Evolutionary conservation across 2,888 invertebrate species (phyloP).

Genomic region (Geotrupes spiniger): DNA sequence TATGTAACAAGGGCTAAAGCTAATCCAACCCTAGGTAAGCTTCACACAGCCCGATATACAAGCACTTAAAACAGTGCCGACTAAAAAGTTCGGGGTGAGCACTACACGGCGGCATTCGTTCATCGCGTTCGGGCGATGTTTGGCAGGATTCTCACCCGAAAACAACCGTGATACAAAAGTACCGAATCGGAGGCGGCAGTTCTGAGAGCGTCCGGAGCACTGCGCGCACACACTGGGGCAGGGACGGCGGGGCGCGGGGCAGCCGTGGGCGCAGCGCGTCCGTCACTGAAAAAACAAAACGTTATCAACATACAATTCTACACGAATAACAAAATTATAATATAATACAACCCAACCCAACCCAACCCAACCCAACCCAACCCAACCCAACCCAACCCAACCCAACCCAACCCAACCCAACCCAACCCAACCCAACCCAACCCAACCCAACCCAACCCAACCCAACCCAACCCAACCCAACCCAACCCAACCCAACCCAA

Average conservation of each 20-base stretch:
- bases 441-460: too few relatives aligned
- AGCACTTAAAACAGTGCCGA: slow-evolving; percentile 69
- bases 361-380: too few relatives aligned
- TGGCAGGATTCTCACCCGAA: slow-evolving; percentile 53
- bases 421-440: too few relatives aligned
- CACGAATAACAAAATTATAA: not conserved
- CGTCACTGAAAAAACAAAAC: slow-evolving; percentile 53
- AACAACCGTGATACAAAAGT: slow-evolving; percentile 50
- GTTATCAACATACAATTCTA: not conserved
- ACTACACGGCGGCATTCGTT: slow-evolving; percentile 45
- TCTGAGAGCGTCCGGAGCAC: slow-evolving; percentile 50
- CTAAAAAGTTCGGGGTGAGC: slow-evolving; percentile 53
- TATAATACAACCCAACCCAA: not conserved
- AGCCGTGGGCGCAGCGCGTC: slow-evolving; percentile 58
- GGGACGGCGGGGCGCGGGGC: slow-evolving; percentile 43
- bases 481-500: too few relatives aligned
- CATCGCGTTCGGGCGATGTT: slow-evolving; percentile 33
- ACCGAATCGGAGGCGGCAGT: slow-evolving; percentile 52
- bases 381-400: too few relatives aligned
- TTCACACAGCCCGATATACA: slow-evolving; percentile 64
- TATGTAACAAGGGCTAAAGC: slow-evolving; percentile 57
- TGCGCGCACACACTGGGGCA: slow-evolving; percentile 48
- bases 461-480: too few relatives aligned
- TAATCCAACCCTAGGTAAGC: slow-evolving; percentile 57
- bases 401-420: too few relatives aligned